Conservation (phyloP, 1,140 invertebrate species). For the Drosophila bocki region DNA sequence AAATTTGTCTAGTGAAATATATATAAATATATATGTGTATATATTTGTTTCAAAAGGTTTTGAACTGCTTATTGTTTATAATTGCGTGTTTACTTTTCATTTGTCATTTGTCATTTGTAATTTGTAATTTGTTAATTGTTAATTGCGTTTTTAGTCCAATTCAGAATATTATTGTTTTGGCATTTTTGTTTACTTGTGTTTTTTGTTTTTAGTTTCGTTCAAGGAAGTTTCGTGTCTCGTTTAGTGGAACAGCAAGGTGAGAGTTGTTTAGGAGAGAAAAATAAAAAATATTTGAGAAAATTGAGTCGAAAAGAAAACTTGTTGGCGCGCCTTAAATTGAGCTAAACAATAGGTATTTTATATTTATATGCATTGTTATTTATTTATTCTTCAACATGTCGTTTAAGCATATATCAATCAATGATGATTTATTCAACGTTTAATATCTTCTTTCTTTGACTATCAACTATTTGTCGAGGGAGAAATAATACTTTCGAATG, state of each 20-base stretch:
- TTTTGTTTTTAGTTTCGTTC: conserved; percentile 51
- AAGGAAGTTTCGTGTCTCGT: conserved; percentile 50
- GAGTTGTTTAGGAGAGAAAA: conserved; percentile 37
- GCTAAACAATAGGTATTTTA: conserved; percentile 39
- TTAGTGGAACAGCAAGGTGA: conserved; percentile 50
- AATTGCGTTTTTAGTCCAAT: conserved; percentile 67
- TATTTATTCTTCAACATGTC: conserved; percentile 39
- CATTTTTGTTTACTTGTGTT: conserved; percentile 54
- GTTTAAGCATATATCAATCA: conserved; percentile 46
- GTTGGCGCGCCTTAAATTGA: conserved; percentile 53
- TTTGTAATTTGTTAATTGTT: conserved; percentile 52
- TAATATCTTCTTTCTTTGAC: conserved; percentile 33
- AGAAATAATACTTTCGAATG: conserved; percentile 48
- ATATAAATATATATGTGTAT: conserved; percentile 78
- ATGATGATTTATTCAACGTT: conserved; percentile 44
- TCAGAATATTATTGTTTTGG: conserved; percentile 64
- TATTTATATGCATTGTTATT: conserved; percentile 38
- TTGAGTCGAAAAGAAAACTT: conserved; percentile 38
- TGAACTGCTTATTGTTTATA: conserved; percentile 83
- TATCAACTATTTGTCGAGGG: conserved; percentile 41
- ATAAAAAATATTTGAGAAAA: conserved; percentile 21
- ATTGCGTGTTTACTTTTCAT: conserved; percentile 76
- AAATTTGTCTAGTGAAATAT: conserved; percentile 81
- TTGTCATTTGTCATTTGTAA: conserved; percentile 65
- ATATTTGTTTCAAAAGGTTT: conserved; percentile 69